Evolutionary conservation across 1,140 invertebrate genomes (phyloP).

Genomic region (Rhyzopertha dominica): DNA sequence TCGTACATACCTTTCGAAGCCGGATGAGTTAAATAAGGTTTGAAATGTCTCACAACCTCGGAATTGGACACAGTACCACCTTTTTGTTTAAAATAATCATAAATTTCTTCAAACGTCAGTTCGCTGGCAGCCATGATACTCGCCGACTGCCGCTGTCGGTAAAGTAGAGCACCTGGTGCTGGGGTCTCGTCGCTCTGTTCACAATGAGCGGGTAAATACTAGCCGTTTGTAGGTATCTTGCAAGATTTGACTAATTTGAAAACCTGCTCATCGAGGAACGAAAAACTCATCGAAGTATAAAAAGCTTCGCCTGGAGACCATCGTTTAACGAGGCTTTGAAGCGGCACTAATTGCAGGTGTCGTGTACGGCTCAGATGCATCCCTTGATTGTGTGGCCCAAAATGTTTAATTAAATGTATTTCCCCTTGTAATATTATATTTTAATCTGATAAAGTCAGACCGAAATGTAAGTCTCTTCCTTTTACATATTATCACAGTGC

Average conservation of each 20-base stretch:
- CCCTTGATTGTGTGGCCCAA: conserved; percentile 27
- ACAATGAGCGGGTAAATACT: too few species aligned
- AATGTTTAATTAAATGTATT: conserved; percentile 39
- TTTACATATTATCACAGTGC: too few species aligned
- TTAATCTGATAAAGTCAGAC: conserved; percentile 35
- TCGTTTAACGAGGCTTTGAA: conserved; percentile 35
- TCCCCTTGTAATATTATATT: conserved; percentile 33
- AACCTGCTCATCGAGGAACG: too few species aligned
- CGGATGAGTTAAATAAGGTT: conserved; percentile 74
- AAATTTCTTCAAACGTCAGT: conserved; percentile 75
- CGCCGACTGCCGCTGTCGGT: conserved; percentile 3
- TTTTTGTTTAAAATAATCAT: conserved; percentile 74
- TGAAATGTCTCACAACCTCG: conserved; percentile 84
- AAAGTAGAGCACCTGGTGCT: too few species aligned
- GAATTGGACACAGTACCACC: conserved; percentile 82
- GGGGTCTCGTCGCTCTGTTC: too few species aligned
- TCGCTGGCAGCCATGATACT: conserved; percentile 64
- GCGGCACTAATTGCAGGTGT: conserved; percentile 38
- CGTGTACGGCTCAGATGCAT: conserved; percentile 27
- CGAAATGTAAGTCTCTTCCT: too few species aligned
- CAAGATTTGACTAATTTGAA: too few species aligned
- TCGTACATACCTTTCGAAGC: conserved; percentile 69
- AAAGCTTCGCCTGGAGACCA: too few species aligned
- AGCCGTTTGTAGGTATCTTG: too few species aligned
- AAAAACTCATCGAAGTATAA: too few species aligned